Base-by-base conservation (phyloP, 2,113 vertebrate genomes). In the Eubucco bourcierii region DNA sequence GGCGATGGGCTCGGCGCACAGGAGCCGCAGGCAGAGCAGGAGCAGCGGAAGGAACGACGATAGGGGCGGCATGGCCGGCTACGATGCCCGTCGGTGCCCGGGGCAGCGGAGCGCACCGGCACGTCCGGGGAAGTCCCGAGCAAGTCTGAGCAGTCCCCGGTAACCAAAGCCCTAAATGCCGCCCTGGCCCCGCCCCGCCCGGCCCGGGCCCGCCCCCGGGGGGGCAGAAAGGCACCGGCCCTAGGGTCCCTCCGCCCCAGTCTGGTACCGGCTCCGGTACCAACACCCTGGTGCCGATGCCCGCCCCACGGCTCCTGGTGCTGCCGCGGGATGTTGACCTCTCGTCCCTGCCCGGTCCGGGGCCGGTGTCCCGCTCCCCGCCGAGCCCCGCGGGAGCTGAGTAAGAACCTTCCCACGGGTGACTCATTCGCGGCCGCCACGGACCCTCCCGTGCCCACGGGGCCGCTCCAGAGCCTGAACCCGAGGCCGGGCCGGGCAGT, bases 101-200 rank as follows among this genome's bases (percentile, higher is more conserved):
- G 85, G 82, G 82, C 92, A 65, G 80, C 89, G 63, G 73, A 80
- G 47, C 81, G 81, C 29, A 90, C 92, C 93, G 89, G 84, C 94
- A 95, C 95, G 97, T 96, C 88, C 87, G 91, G 97, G 95, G 95
- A 95, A 95, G 94, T 96, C 97, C 96, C 95, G 93, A 97, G 98
- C 98, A 97, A 97, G 98, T 98, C 98, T 98, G 98, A 97, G 98
- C 98, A 97, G 97, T 85, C 87, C 87, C 97, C 98, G 97, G 98
- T 97, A 98, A 98, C 98, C 98, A 98, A 98, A 98, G 98, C 97
- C 97, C 98, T 98, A 96, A 94, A 96, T 95, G 85, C 94, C 93
- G 90, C 80, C 92, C 97, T 98, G 91, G 98, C 98, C 98, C 98
- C 98, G 98, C 98, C 98, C 81, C 58, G 80, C 87, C 58, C 33